Evolutionary conservation across 2,888 invertebrate genomes (phyloP), one percentile per base, ranked within the genome.

Genomic region (Ecliptopera silaceata): DNA sequence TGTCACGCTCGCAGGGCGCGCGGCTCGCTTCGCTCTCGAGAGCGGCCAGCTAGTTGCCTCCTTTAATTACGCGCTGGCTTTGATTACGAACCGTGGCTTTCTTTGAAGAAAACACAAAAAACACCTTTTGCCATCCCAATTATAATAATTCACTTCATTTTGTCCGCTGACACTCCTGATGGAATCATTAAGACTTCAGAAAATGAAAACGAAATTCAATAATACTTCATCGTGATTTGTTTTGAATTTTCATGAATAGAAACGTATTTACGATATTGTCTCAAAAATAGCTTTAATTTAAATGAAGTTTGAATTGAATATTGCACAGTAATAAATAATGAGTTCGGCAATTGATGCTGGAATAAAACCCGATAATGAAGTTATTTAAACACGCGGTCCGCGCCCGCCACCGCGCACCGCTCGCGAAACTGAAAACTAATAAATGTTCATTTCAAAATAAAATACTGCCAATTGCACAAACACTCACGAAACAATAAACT

Each of bases 131-230:
- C 47, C 61, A 49, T 39, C 46, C 61, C 69, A 70, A 72, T 73
- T 75, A 72, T 68, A 74, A 68, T 63, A 59, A 66, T 59, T 65
- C 66, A 64, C 53, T 68, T 64, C 63, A 70, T 70, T 26, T 70
- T 66, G 61, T 39, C 44, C 13, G 26, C 49, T 17, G 50, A 41
- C 50, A 50, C 44, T 34, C 48, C 22, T 39, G 38, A 49, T 38
- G 32, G 20, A 49, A 48, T 45, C 49, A 49, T 45, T 44, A 11
- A 12, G 43, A 32, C 17, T 13, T 36, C 43, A 41, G 11, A 29
- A 36, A 54, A 43, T 42, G n/a, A 18, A 48, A 54, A 47, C 43
- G 15, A 18, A 43, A 46, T 46, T 32, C 22, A 39, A 45, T 43
- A 43, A 26, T 36, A 15, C 17, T 11, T 42, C 42, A 8, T 17